Percentiles rank a stretch among this genome's conserved stretches.
phyloP scores from a whole-genome alignment of 2,888 invertebrate species.

The Diploptera punctata region DNA sequence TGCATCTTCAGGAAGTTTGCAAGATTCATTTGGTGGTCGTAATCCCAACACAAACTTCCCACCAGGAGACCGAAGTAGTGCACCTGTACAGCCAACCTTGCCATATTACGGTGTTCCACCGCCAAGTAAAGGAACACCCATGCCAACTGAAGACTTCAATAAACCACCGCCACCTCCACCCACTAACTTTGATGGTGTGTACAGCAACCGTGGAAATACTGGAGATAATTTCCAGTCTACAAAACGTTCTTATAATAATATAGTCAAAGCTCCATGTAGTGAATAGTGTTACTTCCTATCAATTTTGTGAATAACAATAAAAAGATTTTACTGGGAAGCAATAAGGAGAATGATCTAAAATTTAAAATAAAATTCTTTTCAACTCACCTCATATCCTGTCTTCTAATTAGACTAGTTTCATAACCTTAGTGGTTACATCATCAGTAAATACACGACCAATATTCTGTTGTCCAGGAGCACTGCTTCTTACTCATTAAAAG shows the following conservation, averaged over 20 bases:
- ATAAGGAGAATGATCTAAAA: no score
- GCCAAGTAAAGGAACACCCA: not conserved
- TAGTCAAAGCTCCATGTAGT: no score
- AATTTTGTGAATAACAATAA: no score
- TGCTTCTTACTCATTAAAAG: no score
- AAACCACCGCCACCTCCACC: slow-evolving; percentile 29
- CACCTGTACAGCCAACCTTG: not conserved
- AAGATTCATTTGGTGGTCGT: not conserved
- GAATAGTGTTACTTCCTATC: no score
- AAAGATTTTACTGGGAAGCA: no score
- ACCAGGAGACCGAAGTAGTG: not conserved
- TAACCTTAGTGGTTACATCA: no score
- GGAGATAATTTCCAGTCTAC: slow-evolving; percentile 24
- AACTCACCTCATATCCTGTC: no score
- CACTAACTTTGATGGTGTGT: slow-evolving; percentile 10
- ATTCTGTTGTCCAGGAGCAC: no score
- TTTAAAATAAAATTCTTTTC: no score
- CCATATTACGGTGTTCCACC: slow-evolving; percentile 28
- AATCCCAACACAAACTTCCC: not conserved
- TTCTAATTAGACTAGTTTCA: no score
- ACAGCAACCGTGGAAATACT: not conserved
- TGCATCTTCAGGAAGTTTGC: not conserved
- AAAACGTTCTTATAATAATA: slow-evolving; percentile 15
- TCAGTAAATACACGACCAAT: no score
- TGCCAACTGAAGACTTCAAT: slow-evolving; percentile 23